phyloP scores from a whole-genome alignment of 2,888 invertebrate species.

The Sinotaia quadrata region DNA sequence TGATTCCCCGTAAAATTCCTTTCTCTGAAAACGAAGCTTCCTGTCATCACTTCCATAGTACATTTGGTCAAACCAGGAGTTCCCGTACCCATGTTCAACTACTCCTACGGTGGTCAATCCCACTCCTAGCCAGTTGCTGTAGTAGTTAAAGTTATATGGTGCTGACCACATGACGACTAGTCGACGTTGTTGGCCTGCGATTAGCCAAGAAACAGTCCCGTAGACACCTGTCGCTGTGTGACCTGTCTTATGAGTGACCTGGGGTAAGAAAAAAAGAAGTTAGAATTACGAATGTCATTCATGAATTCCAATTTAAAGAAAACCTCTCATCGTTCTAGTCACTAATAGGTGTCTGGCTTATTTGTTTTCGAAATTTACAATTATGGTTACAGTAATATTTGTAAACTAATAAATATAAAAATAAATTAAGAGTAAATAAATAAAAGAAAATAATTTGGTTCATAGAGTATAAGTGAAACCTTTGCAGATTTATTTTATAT shows the following conservation, averaged over 20 bases:
- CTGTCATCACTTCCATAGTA: constrained; percentile 14
- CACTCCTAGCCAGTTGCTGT: constrained; percentile 34
- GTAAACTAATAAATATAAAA: too few relatives aligned
- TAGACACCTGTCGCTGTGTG: constrained; percentile 6
- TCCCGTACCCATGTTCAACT: background rate
- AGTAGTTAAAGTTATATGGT: constrained; percentile 32
- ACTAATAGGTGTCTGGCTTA: too few relatives aligned
- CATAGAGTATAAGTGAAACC: too few relatives aligned
- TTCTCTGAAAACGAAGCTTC: constrained; percentile 12
- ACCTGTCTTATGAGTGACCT: constrained; percentile 1
- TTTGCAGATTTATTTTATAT: too few relatives aligned
- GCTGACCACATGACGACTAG: constrained; percentile 40
- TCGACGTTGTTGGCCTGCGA: constrained; percentile 16
- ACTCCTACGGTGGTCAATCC: constrained; percentile 22
- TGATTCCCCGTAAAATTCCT: constrained; percentile 16
- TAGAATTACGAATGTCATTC: too few relatives aligned
- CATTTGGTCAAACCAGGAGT: constrained; percentile 32
- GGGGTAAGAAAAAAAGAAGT: too few relatives aligned
- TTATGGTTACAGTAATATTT: too few relatives aligned
- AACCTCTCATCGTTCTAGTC: too few relatives aligned
- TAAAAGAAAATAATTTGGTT: too few relatives aligned
- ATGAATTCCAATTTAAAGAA: too few relatives aligned
- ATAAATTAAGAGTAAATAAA: too few relatives aligned
- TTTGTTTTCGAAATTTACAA: too few relatives aligned
- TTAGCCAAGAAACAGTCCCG: constrained; percentile 36